Conservation (phyloP, 2,888 invertebrate species). For the Nudaria mundana region DNA sequence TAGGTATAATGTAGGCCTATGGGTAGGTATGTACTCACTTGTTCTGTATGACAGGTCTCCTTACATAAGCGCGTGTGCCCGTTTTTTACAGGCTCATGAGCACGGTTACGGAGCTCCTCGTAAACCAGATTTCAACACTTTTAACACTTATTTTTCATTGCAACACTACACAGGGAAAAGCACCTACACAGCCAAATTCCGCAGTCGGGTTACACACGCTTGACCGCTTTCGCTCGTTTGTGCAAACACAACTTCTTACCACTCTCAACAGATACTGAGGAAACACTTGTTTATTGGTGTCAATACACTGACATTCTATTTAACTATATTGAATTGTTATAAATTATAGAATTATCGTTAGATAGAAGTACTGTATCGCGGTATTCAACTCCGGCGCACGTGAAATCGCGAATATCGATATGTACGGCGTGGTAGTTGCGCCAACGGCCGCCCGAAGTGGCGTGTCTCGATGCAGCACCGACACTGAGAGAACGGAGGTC, state of each 20-base stretch:
- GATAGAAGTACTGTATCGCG: slow-evolving; percentile 15
- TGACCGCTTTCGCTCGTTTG: slow-evolving; percentile 69
- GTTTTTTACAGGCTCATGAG: slow-evolving; percentile 63
- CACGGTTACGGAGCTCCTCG: slow-evolving; percentile 64
- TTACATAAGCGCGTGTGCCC: slow-evolving; percentile 74
- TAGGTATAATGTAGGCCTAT: slow-evolving; percentile 28
- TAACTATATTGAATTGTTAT: slow-evolving; percentile 11
- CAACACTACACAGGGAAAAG: slow-evolving; percentile 67
- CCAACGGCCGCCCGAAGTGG: slow-evolving; percentile 15
- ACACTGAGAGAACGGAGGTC: slow-evolving; percentile 35
- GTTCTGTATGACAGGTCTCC: slow-evolving; percentile 52
- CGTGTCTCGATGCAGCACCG: slow-evolving; percentile 39
- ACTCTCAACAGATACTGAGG: slow-evolving; percentile 23
- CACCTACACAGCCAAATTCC: slow-evolving; percentile 68
- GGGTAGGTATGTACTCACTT: slow-evolving; percentile 71
- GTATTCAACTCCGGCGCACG: slow-evolving; percentile 36
- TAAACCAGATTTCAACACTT: slow-evolving; percentile 74
- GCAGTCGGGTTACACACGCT: slow-evolving; percentile 50
- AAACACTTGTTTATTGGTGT: slow-evolving; percentile 27
- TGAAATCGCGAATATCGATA: slow-evolving; percentile 25
- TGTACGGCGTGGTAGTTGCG: slow-evolving; percentile 9
- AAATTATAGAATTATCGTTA: slow-evolving; percentile 18
- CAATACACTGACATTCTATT: slow-evolving; percentile 24
- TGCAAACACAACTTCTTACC: slow-evolving; percentile 52
- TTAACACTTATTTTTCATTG: slow-evolving; percentile 75